Evolutionary conservation across 1,140 invertebrate genomes (phyloP).

Genomic region (Cyclina sinensis): DNA sequence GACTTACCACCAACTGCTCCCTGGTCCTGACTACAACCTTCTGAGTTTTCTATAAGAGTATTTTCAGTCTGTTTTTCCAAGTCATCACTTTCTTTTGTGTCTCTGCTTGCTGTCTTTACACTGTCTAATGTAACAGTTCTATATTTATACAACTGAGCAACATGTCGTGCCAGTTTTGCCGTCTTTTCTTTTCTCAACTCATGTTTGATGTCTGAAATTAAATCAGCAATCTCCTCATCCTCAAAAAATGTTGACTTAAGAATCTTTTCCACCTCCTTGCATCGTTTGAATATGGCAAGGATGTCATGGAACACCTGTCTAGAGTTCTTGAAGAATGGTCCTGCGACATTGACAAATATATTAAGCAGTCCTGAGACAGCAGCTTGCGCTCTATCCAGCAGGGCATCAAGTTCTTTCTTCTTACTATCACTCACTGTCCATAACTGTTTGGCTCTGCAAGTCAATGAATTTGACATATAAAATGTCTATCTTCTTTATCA

Average conservation of each 20-base stretch:
- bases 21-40: not conserved
- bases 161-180: slow-evolving; percentile 75
- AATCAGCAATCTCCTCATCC: slow-evolving; percentile 72
- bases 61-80: not conserved
- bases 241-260: slow-evolving; percentile 87
- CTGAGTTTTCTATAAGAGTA: not conserved
- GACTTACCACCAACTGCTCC: slow-evolving; percentile 22
- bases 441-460: slow-evolving; percentile 27
- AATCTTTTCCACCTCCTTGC: slow-evolving; percentile 84
- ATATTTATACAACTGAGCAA: slow-evolving; percentile 76
- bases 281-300: slow-evolving; percentile 79
- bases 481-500: no score
- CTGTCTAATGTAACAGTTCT: slow-evolving; percentile 69
- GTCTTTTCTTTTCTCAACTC: slow-evolving; percentile 76
- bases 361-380: slow-evolving; percentile 73
- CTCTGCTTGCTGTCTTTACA: not conserved
- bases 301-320: slow-evolving; percentile 74
- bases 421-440: slow-evolving; percentile 65
- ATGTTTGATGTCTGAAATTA: slow-evolving; percentile 74
- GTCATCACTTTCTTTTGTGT: not conserved
- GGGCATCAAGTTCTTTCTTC: slow-evolving; percentile 74
- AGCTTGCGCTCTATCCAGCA: slow-evolving; percentile 71
- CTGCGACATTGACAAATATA: slow-evolving; percentile 68
- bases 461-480: no score
- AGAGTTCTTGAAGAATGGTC: slow-evolving; percentile 48